Conservation (phyloP, 2,113 vertebrate genomes). For the Gasterosteus nipponicus region DNA sequence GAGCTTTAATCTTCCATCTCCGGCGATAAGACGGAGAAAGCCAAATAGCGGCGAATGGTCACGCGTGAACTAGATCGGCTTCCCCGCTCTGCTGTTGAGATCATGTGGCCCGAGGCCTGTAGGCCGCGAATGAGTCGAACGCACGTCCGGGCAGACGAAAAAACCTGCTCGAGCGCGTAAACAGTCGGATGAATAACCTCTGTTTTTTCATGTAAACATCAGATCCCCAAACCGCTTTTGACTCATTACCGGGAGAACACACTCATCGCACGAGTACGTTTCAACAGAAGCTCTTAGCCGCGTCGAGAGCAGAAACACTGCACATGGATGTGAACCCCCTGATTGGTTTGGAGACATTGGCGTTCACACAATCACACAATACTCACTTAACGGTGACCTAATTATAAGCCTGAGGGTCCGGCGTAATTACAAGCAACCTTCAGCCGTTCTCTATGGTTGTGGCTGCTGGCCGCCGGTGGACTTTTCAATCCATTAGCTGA, state of each 20-base stretch:
- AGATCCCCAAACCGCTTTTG: neutral
- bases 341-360: conserved; percentile 33
- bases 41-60: conserved; percentile 21
- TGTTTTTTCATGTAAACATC: neutral
- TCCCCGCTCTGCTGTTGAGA: conserved; percentile 14
- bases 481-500: conserved; percentile 40
- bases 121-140: neutral
- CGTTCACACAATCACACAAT: conserved; percentile 50
- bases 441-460: conserved; percentile 68
- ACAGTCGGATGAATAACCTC: neutral
- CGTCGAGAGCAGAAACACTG: conserved; percentile 11
- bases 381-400: conserved; percentile 72
- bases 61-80: conserved; percentile 15
- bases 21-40: conserved; percentile 30
- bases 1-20: conserved; percentile 33
- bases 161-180: neutral
- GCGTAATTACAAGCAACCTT: conserved; percentile 79
- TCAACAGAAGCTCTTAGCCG: conserved; percentile 16
- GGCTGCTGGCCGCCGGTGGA: conserved; percentile 62
- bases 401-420: conserved; percentile 72
- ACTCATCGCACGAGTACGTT: conserved; percentile 18
- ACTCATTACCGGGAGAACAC: conserved; percentile 27
- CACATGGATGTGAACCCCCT: conserved; percentile 35
- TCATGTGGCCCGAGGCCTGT: conserved; percentile 11
- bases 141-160: neutral